A percentile compares a stretch with the other conserved stretches of the same genome.
Conservation (phyloP, 2,113 vertebrate species). For the Oceanites oceanicus region DNA sequence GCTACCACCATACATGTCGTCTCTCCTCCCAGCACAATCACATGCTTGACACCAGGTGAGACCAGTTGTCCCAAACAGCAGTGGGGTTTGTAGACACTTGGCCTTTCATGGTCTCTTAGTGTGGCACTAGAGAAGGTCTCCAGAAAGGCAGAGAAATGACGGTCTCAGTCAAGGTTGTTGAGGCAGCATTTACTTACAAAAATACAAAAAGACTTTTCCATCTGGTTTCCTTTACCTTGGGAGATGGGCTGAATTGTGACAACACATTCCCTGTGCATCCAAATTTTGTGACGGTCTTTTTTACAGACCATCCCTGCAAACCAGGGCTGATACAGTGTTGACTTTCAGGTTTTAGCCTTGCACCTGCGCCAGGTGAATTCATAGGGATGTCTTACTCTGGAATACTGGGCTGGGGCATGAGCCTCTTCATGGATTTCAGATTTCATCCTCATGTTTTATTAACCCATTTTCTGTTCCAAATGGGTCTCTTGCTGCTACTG, state of each 20-base stretch:
- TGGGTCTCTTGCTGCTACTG: background rate
- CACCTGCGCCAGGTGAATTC: background rate
- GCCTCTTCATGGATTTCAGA: background rate
- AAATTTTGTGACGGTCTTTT: background rate
- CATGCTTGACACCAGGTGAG: background rate
- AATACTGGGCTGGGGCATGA: background rate
- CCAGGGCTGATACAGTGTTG: background rate
- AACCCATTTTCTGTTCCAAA: background rate
- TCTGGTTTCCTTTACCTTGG: background rate
- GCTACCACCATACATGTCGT: too few relatives aligned
- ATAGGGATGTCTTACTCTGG: background rate
- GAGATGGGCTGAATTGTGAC: background rate
- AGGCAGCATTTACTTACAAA: background rate
- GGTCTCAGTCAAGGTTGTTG: background rate
- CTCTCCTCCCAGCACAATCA: background rate
- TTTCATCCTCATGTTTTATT: background rate
- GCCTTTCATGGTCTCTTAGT: background rate
- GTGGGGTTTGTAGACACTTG: background rate
- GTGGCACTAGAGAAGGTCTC: background rate
- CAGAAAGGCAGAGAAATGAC: background rate
- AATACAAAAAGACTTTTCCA: background rate
- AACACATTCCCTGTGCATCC: background rate
- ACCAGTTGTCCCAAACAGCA: background rate
- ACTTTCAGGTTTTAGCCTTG: background rate
- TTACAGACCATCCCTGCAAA: rapidly evolving